These are phyloP conservation scores for Drosophila neotestacea DNA, from an alignment of 2,888 invertebrate species.

Conservation along the genomic window DNA sequence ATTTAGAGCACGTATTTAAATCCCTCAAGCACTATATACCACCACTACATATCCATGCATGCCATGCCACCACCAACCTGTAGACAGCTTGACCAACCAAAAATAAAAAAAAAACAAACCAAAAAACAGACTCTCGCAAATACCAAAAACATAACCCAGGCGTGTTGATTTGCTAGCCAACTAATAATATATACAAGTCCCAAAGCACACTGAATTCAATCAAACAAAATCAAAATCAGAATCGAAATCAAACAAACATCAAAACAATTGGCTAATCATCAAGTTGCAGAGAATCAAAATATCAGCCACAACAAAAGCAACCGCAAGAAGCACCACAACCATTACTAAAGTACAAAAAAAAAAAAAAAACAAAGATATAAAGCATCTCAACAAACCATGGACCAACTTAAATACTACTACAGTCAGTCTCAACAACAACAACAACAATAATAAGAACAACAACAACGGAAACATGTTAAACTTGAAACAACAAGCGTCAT, in stretches of 20 bases:
- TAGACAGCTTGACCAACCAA: slow-evolving; percentile 16
- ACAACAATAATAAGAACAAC: slow-evolving; percentile 3
- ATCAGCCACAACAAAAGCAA: slow-evolving; percentile 33
- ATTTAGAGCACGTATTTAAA: slow-evolving; percentile 35
- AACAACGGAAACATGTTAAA: slow-evolving; percentile 11
- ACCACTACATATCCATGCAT: slow-evolving; percentile 25
- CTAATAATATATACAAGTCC: slow-evolving; percentile 1
- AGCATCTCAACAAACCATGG: slow-evolving; percentile 28
- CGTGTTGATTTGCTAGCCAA: background rate
- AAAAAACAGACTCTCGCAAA: background rate
- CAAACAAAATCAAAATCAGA: no score
- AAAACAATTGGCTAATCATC: slow-evolving; percentile 57
- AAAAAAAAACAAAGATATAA: background rate
- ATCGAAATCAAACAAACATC: slow-evolving; percentile 24
- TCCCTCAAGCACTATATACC: slow-evolving; percentile 8
- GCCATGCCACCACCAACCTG: slow-evolving; percentile 3
- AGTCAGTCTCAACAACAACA: slow-evolving; percentile 10
- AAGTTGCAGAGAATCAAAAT: slow-evolving; percentile 23
- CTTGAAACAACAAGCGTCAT: slow-evolving; percentile 23
- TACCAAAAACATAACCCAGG: background rate
- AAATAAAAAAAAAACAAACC: no score
- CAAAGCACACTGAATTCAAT: slow-evolving; percentile 12
- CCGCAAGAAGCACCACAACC: slow-evolving; percentile 29
- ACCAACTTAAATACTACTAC: slow-evolving; percentile 22
- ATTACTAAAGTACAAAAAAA: slow-evolving; percentile 29